A percentile compares a stretch with the other conserved stretches of the same genome.
Conservation (phyloP, 2,113 vertebrate genomes). For the Scomber colias region DNA sequence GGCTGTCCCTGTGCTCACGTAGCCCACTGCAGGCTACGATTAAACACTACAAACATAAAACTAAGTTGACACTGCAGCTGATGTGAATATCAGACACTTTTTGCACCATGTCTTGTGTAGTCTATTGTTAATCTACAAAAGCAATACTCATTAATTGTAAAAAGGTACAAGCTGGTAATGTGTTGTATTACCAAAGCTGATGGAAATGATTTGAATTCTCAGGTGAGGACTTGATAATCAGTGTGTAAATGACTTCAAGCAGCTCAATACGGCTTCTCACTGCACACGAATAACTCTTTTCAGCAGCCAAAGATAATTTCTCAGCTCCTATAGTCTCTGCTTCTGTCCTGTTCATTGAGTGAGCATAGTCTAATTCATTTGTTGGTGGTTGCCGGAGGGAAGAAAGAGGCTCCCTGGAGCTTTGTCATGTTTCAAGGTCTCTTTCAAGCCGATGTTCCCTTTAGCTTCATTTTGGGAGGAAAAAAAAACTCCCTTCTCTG, state of each 20-base stretch:
- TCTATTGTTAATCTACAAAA: neutral
- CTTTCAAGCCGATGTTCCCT: constrained; percentile 50
- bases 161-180: neutral
- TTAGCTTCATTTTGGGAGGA: neutral
- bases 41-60: neutral
- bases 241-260: constrained; percentile 19
- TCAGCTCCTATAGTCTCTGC: constrained; percentile 1
- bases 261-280: constrained; percentile 15
- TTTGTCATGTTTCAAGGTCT: constrained; percentile 55
- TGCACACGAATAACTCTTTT: constrained; percentile 24
- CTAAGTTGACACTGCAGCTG: neutral
- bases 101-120: too few relatives aligned
- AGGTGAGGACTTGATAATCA: neutral
- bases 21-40: neutral
- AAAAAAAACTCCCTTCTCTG: neutral
- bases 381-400: constrained; percentile 47
- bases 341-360: constrained; percentile 44
- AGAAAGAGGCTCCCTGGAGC: constrained; percentile 28
- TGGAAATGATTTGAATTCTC: neutral
- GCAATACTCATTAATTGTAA: neutral
- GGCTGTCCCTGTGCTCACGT: neutral
- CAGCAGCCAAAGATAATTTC: constrained; percentile 39
- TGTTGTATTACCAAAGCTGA: neutral
- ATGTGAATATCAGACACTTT: too few relatives aligned
- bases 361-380: constrained; percentile 58